Percentiles rank a stretch among this genome's conserved stretches.
phyloP scores from a whole-genome alignment of 2,113 vertebrate species.

The Suncus etruscus region DNA sequence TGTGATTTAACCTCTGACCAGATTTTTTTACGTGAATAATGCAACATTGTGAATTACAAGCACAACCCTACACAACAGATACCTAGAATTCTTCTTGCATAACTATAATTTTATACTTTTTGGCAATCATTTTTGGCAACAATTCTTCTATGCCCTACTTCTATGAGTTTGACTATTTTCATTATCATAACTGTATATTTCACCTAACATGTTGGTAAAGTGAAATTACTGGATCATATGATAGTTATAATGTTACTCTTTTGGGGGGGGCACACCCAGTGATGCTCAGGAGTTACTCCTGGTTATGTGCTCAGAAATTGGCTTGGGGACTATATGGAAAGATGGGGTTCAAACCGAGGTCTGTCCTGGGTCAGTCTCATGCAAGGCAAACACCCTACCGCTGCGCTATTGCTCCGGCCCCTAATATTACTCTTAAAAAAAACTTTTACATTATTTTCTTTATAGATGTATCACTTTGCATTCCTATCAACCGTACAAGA shows the following conservation, averaged over 20 bases:
- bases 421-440: background rate
- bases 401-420: no score
- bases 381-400: no score
- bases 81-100: background rate
- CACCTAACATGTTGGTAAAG: background rate
- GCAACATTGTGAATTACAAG: background rate
- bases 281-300: no score
- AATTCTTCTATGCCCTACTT: background rate
- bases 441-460: background rate
- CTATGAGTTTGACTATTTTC: background rate
- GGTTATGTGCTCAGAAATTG: no score
- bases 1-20: background rate
- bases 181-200: background rate
- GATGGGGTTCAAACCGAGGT: no score
- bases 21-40: background rate
- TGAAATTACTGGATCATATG: background rate
- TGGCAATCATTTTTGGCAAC: background rate
- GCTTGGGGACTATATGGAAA: no score
- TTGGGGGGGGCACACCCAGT: no score
- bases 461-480: background rate
- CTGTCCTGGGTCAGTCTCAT: no score
- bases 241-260: background rate
- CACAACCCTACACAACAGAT: background rate
- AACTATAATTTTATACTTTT: background rate
- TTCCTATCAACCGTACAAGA: background rate